phyloP scores from a whole-genome alignment of 2,888 invertebrate genomes.

The Xestobium rufovillosum region DNA sequence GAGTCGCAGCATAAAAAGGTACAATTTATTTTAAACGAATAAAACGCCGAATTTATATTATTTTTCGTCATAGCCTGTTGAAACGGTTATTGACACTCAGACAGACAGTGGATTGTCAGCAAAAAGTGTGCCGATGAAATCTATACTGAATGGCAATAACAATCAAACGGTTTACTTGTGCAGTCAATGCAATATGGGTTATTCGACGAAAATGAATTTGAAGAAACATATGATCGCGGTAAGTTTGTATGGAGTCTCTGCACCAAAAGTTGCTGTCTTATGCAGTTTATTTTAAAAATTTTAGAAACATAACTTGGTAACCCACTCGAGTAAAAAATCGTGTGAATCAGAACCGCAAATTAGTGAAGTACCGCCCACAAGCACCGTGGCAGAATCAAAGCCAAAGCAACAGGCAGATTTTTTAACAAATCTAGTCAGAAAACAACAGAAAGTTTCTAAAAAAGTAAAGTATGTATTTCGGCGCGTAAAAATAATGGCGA shows the following conservation, averaged over 20 bases:
- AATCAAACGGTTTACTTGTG: conserved; percentile 42
- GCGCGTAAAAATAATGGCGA: neutral
- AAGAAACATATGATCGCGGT: conserved; percentile 48
- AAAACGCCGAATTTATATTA: too few relatives aligned
- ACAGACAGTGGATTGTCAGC: conserved; percentile 9
- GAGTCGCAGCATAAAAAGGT: conserved; percentile 27
- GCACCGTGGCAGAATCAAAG: neutral
- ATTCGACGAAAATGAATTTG: conserved; percentile 43
- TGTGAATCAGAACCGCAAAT: neutral
- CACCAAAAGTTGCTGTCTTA: too few relatives aligned
- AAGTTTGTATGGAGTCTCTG: too few relatives aligned
- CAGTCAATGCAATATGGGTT: conserved; percentile 46
- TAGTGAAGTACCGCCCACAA: neutral
- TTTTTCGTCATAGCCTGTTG: neutral
- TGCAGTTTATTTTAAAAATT: too few relatives aligned
- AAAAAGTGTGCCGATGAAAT: conserved; percentile 21
- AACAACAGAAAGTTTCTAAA: conserved; percentile 30
- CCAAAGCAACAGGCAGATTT: neutral
- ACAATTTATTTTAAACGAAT: conserved; percentile 19
- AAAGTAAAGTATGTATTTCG: conserved; percentile 29
- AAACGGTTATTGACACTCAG: conserved; percentile 7
- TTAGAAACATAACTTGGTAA: too few relatives aligned
- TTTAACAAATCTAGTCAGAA: conserved; percentile 23
- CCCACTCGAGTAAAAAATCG: too few relatives aligned
- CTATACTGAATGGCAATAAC: conserved; percentile 25